Percentiles rank a stretch among this genome's conserved stretches.
These are phyloP conservation scores for Pegoplata infirma DNA, from an alignment of 2,888 invertebrate species.

Conservation along the genomic window DNA sequence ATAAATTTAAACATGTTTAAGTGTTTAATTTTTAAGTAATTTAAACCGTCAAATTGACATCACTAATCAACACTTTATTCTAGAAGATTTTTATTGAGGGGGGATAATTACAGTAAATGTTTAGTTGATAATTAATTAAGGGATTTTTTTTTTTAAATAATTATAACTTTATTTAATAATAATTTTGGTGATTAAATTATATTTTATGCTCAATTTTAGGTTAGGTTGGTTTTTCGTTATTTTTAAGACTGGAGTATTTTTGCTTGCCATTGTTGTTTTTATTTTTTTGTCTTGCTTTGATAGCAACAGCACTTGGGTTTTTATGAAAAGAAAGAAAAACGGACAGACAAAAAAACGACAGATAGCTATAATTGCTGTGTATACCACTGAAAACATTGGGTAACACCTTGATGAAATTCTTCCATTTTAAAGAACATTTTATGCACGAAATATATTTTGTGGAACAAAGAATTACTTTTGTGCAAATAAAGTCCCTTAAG, in stretches of 20 bases:
- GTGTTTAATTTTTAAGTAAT: no score
- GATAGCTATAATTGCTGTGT: slow-evolving; percentile 52
- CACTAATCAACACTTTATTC: no score
- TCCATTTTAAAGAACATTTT: slow-evolving; percentile 15
- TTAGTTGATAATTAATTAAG: neutral
- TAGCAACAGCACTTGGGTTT: slow-evolving; percentile 39
- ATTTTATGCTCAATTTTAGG: slow-evolving; percentile 19
- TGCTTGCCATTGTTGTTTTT: slow-evolving; percentile 34
- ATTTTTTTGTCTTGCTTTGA: slow-evolving; percentile 27
- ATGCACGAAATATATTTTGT: no score
- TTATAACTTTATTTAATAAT: neutral
- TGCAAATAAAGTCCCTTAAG: no score
- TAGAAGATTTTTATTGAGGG: slow-evolving; percentile 33
- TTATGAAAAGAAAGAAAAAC: slow-evolving; percentile 3
- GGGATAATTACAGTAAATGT: neutral
- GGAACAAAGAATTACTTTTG: no score
- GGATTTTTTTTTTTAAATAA: slow-evolving; percentile 7
- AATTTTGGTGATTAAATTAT: no score
- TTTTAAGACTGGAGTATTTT: slow-evolving; percentile 42
- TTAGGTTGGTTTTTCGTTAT: slow-evolving; percentile 27
- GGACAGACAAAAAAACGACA: slow-evolving; percentile 5
- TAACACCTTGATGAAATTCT: slow-evolving; percentile 47
- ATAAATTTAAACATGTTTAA: no score
- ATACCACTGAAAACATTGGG: slow-evolving; percentile 57
- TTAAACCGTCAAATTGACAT: no score